Conservation (phyloP, 2,888 invertebrate genomes). For the Mythimna loreyi region DNA sequence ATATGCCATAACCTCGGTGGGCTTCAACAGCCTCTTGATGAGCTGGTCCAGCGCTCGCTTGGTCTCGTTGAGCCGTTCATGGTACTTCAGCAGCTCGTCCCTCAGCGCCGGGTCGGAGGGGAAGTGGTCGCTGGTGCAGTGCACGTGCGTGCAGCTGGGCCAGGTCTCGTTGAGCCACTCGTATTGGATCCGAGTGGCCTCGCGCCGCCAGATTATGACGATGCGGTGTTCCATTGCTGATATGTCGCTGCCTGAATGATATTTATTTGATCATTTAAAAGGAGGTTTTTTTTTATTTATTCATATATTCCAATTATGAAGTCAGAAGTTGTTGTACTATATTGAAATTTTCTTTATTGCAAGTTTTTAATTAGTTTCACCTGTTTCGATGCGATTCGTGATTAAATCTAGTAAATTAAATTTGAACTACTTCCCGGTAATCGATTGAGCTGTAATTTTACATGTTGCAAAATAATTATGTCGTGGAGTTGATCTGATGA, state of each 20-base stretch:
- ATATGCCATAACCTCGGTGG: slow-evolving; percentile 94
- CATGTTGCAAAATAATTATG: too few species aligned
- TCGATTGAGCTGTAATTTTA: too few species aligned
- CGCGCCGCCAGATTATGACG: slow-evolving; percentile 97
- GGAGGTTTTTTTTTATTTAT: too few species aligned
- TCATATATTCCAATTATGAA: too few species aligned
- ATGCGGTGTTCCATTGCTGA: slow-evolving; percentile 93
- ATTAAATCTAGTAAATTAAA: too few species aligned
- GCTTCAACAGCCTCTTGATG: slow-evolving; percentile 93
- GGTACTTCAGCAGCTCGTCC: slow-evolving; percentile 81
- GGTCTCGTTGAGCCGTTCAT: slow-evolving; percentile 92
- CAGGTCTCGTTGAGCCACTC: slow-evolving; percentile 96
- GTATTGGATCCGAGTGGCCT: slow-evolving; percentile 96
- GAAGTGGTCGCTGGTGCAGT: slow-evolving; percentile 70
- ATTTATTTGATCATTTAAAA: background rate
- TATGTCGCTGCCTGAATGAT: slow-evolving; percentile 78
- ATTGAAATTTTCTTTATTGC: too few species aligned
- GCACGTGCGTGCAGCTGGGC: slow-evolving; percentile 89
- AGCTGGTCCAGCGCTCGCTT: slow-evolving; percentile 93
- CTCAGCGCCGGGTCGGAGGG: slow-evolving; percentile 73
- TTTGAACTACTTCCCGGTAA: too few species aligned
- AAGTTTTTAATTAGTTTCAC: too few species aligned
- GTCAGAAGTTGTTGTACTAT: too few species aligned
- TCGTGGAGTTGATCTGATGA: too few species aligned
- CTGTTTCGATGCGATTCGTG: too few species aligned